Base-by-base conservation (phyloP, 2,113 vertebrate species). In the Nyctereutes procyonoides region DNA sequence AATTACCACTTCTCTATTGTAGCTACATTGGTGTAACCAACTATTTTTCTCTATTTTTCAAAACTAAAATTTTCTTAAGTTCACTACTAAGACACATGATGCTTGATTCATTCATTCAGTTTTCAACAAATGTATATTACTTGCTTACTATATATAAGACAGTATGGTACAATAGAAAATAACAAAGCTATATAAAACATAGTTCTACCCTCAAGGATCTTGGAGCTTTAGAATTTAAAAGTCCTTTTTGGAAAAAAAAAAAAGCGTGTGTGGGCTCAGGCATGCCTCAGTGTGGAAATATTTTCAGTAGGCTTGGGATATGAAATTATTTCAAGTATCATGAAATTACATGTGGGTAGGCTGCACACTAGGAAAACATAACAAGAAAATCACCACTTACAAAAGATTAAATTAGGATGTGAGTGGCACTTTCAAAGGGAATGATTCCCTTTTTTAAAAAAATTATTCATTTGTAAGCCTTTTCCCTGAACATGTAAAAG, bases 351-450 rank as follows among this genome's bases (percentile, higher is more conserved):
- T 71, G 92, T 95, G 90, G 80, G 92, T 89, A 67, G 77, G 3
- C 43, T 95, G 96, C 43, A 67, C 30, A 83, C 53, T 91, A 71
- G 93, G 89, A 95, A 97, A 96, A 91, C 26, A 65, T 95, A 97
- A 82, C 65, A 77, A 93, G 95, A 97, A 97, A 97, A 87, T 96
- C 73, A 93, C 60, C 55, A 80, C 62, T 87, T 97, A 94, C 32
- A 79, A 87, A 97, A 90, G 73, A 89, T 93, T 93, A 93, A 92
- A 95, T 92, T 83, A 93, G 35, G 10, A 8, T 71, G 43, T 87
- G 62, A 95, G 80, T 93, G 86, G 35, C 19, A 63, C 55, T 92
- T 96, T 83, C 63, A 96, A 62, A 90, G 28, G 17, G 11, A 94
- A 90, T 83, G 79, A 48, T 69, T 96, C 13, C 4, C 15, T 51